phyloP scores from a whole-genome alignment of 1,140 invertebrate species.

The Drosophila persimilis region DNA sequence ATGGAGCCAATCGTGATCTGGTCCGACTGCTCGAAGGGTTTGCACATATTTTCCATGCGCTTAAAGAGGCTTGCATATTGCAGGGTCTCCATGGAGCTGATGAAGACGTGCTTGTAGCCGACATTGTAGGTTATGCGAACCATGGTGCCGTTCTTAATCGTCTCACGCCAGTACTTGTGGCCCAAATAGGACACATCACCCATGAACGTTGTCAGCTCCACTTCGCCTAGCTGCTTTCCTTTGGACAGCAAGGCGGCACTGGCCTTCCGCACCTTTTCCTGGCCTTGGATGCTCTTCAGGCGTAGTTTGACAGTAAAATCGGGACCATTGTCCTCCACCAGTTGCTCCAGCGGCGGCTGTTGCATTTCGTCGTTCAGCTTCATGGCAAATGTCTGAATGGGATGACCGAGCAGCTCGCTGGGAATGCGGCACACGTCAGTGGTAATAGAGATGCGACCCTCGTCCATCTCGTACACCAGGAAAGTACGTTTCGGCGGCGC shows the following conservation, averaged over 20 bases:
- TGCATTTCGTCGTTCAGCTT: slow-evolving; percentile 1
- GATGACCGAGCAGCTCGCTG: slow-evolving; percentile 23
- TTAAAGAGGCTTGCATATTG: slow-evolving; percentile 40
- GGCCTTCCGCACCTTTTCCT: slow-evolving; percentile 3
- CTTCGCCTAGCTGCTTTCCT: slow-evolving; percentile 26
- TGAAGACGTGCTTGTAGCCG: slow-evolving; percentile 34
- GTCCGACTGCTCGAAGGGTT: slow-evolving; percentile 2
- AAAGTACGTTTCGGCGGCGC: slow-evolving; percentile 13
- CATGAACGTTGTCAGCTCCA: slow-evolving; percentile 22
- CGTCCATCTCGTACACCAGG: slow-evolving; percentile 65
- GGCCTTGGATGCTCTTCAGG: neutral
- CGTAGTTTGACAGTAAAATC: slow-evolving; percentile 36
- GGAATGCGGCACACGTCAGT: slow-evolving; percentile 50
- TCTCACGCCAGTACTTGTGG: slow-evolving; percentile 45
- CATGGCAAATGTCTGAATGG: slow-evolving; percentile 44
- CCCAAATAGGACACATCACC: slow-evolving; percentile 34
- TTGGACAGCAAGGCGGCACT: slow-evolving; percentile 17
- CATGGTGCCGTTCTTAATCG: slow-evolving; percentile 8
- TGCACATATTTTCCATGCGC: slow-evolving; percentile 30
- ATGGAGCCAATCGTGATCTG: slow-evolving; percentile 32
- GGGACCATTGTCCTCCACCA: neutral
- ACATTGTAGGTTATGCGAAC: slow-evolving; percentile 47
- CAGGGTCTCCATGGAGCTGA: slow-evolving; percentile 41
- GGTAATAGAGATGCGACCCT: slow-evolving; percentile 42
- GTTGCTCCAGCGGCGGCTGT: slow-evolving; percentile 2